Base-by-base conservation (phyloP, 53 echinoderm and acorn worm genomes). In the Astropecten irregularis region DNA sequence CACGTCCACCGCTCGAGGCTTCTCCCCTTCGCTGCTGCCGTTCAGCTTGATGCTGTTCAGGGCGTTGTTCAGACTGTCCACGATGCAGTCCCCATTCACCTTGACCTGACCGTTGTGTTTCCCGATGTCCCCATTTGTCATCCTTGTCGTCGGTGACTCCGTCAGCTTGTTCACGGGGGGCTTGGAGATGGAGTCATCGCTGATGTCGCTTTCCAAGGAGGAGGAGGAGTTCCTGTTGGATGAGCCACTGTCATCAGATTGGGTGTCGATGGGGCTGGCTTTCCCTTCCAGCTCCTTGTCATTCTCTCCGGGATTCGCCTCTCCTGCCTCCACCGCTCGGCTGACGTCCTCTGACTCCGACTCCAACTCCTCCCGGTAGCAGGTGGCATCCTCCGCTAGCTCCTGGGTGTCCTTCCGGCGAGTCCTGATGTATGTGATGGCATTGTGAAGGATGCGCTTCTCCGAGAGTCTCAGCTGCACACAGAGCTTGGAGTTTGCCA, bases 391-490 rank as follows among this genome's bases (percentile, higher is more conserved):
- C 3, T 93, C 93, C 0, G 77, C 58, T 82, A 90, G 77, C 31
- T 85, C 86, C 67, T 90, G 85, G 0, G 86, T 85, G 44, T 26
- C n/a, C 8, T 89, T 87, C 67, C 89, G 82, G 68, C 89, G 83
- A n/a, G 73, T 26, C 82, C 85, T 84, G 54, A 89, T 86, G 69
- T 92, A 85, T 47, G 87, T 68, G 25, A 93, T 76, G 21, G 91
- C 82, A 39, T 91, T 91, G 49, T 91, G 82, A 39, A 96, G 79
- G 39, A 94, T 93, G 51, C 81, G 71, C 40, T 86, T 94, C 82
- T 96, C 96, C 20, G 64, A 69, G 40, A 91, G 70, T 2, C 77
- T 55, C 22, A 94, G 88, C 64, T 89, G 89, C 15, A 86, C 55
- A 87, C 81, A 81, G 47, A 86, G 74, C 33, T 73, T 87, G 61